Base-by-base conservation (phyloP, 2,113 vertebrate genomes). In the Tetraodon nigroviridis region DNA sequence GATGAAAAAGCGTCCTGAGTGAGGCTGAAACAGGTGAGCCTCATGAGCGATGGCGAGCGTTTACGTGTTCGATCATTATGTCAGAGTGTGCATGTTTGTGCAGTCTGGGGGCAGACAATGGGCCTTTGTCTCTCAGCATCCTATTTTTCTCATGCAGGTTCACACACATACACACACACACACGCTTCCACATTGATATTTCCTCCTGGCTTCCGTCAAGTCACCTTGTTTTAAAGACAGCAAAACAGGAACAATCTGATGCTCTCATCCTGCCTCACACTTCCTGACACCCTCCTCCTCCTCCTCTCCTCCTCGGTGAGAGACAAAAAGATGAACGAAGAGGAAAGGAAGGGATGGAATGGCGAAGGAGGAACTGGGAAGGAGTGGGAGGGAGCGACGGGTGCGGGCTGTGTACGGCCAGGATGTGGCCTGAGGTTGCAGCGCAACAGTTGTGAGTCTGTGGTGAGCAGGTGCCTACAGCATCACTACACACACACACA, bases 221-320 rank as follows among this genome's bases (percentile, higher is more conserved):
- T 83, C 83, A 76, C 74, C 78, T 58, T 75, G 74, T 76, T 64
- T 74, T 75, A 80, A 56, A 85, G 84, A 85, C 84, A 79, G 85
- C 92, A 94, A 95, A 94, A 96, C 93, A 95, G 94, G 93, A 94
- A 94, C 91, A 93, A 91, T 92, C 90, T 94, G 90, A 89, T 88
- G 78, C 85, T 83, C 89, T 85, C 80, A 92, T 91, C 90, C 90
- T 90, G 88, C 72, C 73, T 78, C 66, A 67, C 40, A 55, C 80
- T 84, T 86, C 84, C 85, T 84, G 74, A 46, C 55, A 27, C 41
- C 29, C 61, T n/a, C n/a, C n/a, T n/a, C n/a, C n/a, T n/a, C 44
- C 40, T 15, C 32, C 8, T 10, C n/a, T n/a, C 45, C 17, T 20
- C 42, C 8, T 15, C 15, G 18, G 61, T 13, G 22, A 57, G 12